Percentiles rank a stretch among this genome's conserved stretches.
These are phyloP conservation scores for Peromyscus polionotus DNA, from an alignment of 2,113 vertebrate species.

Conservation along the genomic window DNA sequence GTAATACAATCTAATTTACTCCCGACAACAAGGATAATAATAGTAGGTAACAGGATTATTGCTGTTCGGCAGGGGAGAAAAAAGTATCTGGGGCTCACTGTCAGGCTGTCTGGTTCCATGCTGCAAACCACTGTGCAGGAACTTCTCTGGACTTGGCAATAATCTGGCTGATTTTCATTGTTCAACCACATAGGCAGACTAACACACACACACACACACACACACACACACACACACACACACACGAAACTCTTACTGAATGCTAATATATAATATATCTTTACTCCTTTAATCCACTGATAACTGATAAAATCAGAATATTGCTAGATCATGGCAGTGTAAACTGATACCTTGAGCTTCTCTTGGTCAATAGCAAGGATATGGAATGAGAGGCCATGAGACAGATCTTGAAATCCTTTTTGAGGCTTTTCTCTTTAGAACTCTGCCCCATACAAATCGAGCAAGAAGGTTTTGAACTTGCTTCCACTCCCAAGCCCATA, in stretches of 20 bases:
- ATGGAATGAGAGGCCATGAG: not conserved
- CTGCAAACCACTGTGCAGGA: not conserved
- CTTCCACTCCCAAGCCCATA: fast-evolving
- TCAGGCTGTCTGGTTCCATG: no score
- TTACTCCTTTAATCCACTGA: not conserved
- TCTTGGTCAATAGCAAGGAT: not conserved
- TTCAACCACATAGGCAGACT: not conserved
- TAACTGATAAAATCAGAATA: not conserved
- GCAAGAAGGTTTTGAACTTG: not conserved
- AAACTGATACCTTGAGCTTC: not conserved
- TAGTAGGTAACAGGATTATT: not conserved
- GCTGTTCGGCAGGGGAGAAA: not conserved
- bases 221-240: not conserved
- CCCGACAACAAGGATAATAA: not conserved
- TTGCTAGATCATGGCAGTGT: not conserved
- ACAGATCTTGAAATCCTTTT: not conserved
- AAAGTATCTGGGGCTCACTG: not conserved
- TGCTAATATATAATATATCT: not conserved
- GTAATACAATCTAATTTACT: not conserved
- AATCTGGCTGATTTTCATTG: not conserved
- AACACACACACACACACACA: not conserved
- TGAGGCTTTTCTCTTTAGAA: not conserved
- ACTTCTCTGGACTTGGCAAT: not conserved
- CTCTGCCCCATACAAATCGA: not conserved
- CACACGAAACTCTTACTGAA: not conserved